Percentiles rank a stretch among this genome's conserved stretches.
Evolutionary conservation across 2,888 invertebrate species (phyloP).

Genomic region (Stratiomys singularior): DNA sequence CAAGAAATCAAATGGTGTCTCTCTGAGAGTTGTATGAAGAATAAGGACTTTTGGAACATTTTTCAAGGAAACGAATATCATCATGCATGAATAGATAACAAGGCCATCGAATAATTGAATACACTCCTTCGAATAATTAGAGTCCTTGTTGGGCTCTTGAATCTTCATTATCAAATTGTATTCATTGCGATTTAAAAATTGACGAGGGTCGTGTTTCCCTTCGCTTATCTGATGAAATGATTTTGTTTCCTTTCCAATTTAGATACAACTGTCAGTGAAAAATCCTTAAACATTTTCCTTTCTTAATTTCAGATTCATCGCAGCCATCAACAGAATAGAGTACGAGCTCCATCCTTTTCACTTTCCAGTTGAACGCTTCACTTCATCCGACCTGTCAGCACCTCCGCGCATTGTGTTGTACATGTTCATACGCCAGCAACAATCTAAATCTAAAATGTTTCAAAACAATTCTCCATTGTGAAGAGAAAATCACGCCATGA

Average conservation of each 20-base stretch:
- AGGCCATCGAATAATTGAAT: too few species aligned
- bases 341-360: neutral
- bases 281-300: neutral
- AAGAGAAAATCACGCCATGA: conserved; percentile 31
- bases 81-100: too few species aligned
- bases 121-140: too few species aligned
- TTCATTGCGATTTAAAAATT: too few species aligned
- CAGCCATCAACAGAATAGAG: neutral
- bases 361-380: conserved; percentile 19
- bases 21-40: too few species aligned
- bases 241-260: neutral
- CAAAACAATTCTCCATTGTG: conserved; percentile 40
- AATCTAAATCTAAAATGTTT: conserved; percentile 29
- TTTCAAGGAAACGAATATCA: too few species aligned
- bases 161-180: too few species aligned
- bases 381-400: conserved; percentile 26
- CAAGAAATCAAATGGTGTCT: too few species aligned
- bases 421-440: neutral
- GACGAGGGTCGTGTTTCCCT: too few species aligned
- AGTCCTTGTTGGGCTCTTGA: too few species aligned
- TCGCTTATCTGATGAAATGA: too few species aligned
- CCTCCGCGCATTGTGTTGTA: neutral
- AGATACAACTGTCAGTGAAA: neutral
- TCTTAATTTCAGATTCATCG: conserved; percentile 17
- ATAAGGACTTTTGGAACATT: too few species aligned